phyloP scores from a whole-genome alignment of 2,888 invertebrate genomes.

The Hybos culiciformis region DNA sequence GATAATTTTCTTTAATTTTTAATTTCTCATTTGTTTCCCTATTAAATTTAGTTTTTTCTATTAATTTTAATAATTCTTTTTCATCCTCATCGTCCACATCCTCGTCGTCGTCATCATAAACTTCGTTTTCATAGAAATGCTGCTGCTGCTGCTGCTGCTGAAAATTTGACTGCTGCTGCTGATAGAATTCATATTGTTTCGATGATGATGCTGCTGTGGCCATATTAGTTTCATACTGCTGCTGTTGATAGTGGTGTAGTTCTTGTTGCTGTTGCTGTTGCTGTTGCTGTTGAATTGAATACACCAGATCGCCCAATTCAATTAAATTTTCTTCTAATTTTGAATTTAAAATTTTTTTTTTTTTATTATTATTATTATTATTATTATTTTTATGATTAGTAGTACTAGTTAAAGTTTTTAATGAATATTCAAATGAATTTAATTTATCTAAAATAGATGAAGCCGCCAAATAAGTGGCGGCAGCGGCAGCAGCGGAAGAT shows the following conservation, averaged over 20 bases:
- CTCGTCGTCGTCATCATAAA: not conserved
- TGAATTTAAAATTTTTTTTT: not conserved
- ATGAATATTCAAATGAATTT: not conserved
- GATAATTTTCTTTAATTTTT: too few relatives aligned
- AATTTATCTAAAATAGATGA: not conserved
- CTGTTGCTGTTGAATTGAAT: constrained; percentile 8
- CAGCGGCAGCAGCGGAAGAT: too few relatives aligned
- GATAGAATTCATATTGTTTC: constrained; percentile 6
- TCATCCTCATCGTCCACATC: not conserved
- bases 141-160: constrained; percentile 8
- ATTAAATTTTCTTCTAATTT: not conserved
- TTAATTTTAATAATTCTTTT: too few relatives aligned
- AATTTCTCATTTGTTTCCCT: too few relatives aligned
- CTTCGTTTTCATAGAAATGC: not conserved
- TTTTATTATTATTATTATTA: not conserved
- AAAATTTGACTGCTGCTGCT: constrained; percentile 11
- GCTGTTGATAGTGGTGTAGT: not conserved
- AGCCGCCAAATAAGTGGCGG: too few relatives aligned
- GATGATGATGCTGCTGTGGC: constrained; percentile 1
- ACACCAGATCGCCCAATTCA: not conserved
- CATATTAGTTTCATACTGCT: constrained; percentile 10
- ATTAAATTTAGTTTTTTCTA: too few relatives aligned
- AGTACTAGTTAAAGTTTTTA: not conserved
- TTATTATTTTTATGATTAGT: not conserved
- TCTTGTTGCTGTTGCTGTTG: constrained; percentile 4